Conservation (phyloP, 2,888 invertebrate species). For the Philonicus albiceps region DNA sequence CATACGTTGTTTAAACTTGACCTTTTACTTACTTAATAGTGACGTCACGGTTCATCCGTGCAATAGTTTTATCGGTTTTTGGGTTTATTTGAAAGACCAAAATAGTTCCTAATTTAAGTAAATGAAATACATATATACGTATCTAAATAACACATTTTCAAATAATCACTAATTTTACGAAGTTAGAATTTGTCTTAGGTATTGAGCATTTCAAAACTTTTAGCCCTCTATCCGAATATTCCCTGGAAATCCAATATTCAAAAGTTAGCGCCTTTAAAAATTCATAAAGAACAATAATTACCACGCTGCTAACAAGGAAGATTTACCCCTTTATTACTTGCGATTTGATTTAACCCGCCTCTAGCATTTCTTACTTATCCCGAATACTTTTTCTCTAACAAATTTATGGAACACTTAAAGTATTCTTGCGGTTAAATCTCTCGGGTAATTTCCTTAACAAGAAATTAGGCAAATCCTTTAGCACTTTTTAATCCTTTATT, state of each 20-base stretch:
- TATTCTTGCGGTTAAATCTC: conserved; percentile 10
- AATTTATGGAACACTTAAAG: conserved; percentile 31
- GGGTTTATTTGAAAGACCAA: too few species aligned
- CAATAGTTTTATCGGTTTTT: too few species aligned
- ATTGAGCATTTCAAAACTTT: too few species aligned
- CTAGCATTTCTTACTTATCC: background rate
- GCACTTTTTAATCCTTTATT: conserved; percentile 48
- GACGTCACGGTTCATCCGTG: too few species aligned
- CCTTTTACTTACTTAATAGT: too few species aligned
- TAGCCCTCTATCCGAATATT: background rate
- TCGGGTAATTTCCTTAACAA: conserved; percentile 40
- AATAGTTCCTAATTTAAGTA: too few species aligned
- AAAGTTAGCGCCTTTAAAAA: background rate
- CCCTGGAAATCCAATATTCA: background rate
- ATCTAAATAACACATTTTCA: too few species aligned
- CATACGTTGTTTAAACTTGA: too few species aligned
- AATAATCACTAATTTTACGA: too few species aligned
- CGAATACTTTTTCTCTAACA: background rate
- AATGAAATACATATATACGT: too few species aligned
- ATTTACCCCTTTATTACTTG: background rate
- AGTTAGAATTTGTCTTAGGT: too few species aligned
- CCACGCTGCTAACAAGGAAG: background rate
- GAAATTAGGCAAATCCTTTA: conserved; percentile 45
- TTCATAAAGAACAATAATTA: background rate
- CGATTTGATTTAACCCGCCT: background rate